A percentile compares a stretch with the other conserved stretches of the same genome.
These are phyloP conservation scores for Athalia circularis DNA, from an alignment of 2,888 invertebrate genomes.

Conservation along the genomic window DNA sequence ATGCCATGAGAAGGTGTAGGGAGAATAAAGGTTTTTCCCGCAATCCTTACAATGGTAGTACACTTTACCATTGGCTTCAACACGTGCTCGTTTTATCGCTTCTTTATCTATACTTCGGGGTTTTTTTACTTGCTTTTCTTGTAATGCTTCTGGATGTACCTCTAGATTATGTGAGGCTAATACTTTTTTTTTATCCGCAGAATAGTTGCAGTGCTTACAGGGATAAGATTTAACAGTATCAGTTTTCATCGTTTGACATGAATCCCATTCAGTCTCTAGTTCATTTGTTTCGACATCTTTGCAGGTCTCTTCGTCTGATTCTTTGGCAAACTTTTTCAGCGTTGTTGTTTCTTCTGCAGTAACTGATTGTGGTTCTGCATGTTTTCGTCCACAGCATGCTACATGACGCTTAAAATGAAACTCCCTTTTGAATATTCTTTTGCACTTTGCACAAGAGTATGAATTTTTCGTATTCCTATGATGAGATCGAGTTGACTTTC, in stretches of 20 bases:
- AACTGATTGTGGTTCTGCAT: neutral
- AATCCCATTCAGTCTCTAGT: slow-evolving; percentile 18
- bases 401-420: slow-evolving; percentile 49
- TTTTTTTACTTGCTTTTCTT: slow-evolving; percentile 47
- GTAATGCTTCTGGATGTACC: slow-evolving; percentile 55
- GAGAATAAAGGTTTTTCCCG: slow-evolving; percentile 78
- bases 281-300: slow-evolving; percentile 15
- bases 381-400: slow-evolving; percentile 32
- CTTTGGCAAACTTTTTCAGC: slow-evolving; percentile 16
- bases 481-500: slow-evolving; percentile 5
- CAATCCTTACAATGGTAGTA: slow-evolving; percentile 78
- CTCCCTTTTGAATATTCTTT: slow-evolving; percentile 51
- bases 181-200: slow-evolving; percentile 54
- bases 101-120: slow-evolving; percentile 65
- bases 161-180: slow-evolving; percentile 56
- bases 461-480: slow-evolving; percentile 7
- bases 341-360: neutral
- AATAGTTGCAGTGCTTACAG: slow-evolving; percentile 61
- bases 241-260: neutral
- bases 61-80: slow-evolving; percentile 75
- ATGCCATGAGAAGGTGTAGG: slow-evolving; percentile 80
- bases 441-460: slow-evolving; percentile 52
- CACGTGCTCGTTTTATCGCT: slow-evolving; percentile 65
- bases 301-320: slow-evolving; percentile 26
- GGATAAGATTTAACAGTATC: slow-evolving; percentile 48